Conservation (phyloP, 2,113 vertebrate species). For the Sapayoa aenigma region DNA sequence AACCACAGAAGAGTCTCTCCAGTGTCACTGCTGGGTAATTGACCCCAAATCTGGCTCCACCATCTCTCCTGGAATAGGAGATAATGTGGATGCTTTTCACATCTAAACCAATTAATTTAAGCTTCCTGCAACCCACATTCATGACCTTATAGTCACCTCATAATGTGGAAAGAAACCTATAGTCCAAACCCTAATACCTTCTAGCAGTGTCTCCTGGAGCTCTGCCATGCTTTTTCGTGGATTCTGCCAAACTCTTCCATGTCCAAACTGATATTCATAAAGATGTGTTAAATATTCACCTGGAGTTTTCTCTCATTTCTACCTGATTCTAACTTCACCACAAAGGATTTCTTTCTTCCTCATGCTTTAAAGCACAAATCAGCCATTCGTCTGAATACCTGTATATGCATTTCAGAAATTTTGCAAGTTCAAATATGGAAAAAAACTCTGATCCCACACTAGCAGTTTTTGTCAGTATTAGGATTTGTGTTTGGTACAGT, state of each 20-base stretch:
- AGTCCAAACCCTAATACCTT: neutral
- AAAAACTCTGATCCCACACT: neutral
- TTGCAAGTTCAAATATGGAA: neutral
- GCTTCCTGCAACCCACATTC: neutral
- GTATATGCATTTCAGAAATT: neutral
- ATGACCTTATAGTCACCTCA: neutral
- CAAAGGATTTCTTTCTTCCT: neutral
- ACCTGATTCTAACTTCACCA: neutral
- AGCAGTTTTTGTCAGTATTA: neutral
- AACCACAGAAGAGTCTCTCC: neutral
- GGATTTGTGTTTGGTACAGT: neutral
- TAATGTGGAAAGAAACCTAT: neutral
- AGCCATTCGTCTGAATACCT: neutral
- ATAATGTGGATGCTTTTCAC: neutral
- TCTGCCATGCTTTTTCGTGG: neutral
- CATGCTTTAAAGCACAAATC: neutral
- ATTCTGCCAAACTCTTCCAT: neutral
- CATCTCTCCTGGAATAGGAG: neutral
- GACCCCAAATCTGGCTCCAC: neutral
- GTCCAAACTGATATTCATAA: neutral
- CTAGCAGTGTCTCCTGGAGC: neutral
- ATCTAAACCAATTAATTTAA: neutral
- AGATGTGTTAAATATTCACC: neutral
- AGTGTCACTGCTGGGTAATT: rapidly evolving
- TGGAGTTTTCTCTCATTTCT: neutral